Evolutionary conservation across 1,140 invertebrate species (phyloP).

Genomic region (Bombus waltoni): DNA sequence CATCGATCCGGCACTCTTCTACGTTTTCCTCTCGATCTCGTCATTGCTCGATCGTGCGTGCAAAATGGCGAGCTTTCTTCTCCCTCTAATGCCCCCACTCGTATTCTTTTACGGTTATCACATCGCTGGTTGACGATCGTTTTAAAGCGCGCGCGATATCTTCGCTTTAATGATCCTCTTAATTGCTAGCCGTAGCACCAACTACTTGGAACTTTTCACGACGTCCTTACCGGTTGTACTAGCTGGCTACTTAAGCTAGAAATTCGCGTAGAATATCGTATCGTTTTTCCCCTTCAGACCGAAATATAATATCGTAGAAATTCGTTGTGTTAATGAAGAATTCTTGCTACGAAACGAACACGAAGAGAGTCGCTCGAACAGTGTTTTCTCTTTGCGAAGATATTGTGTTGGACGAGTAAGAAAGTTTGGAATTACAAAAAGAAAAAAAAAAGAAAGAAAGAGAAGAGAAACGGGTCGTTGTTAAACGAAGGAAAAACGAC

Average conservation of each 20-base stretch:
- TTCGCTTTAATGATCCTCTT: constrained; percentile 66
- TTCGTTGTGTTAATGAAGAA: constrained; percentile 9
- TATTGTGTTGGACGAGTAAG: not conserved
- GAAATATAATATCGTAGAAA: constrained; percentile 32
- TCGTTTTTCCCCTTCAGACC: not conserved
- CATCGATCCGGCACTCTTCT: not conserved
- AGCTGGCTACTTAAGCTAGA: constrained; percentile 24
- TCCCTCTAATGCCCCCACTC: constrained; percentile 56
- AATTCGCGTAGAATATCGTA: constrained; percentile 18
- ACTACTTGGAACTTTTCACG: constrained; percentile 31
- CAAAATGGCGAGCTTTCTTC: constrained; percentile 62
- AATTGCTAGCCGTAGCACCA: constrained; percentile 45
- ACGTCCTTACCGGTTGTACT: constrained; percentile 33
- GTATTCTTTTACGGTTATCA: constrained; percentile 70
- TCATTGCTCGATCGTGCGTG: constrained; percentile 61
- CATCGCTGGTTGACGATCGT: constrained; percentile 64
- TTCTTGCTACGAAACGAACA: not conserved
- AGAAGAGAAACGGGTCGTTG: not conserved
- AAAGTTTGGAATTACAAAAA: not conserved
- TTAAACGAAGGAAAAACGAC: not conserved
- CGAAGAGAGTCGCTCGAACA: not conserved
- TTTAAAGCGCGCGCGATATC: constrained; percentile 53
- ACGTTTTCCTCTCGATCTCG: constrained; percentile 30
- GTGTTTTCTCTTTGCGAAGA: not conserved
- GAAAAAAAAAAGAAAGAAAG: not conserved